Conservation (phyloP, 2,888 invertebrate species). For the Nomada lathburiana region DNA sequence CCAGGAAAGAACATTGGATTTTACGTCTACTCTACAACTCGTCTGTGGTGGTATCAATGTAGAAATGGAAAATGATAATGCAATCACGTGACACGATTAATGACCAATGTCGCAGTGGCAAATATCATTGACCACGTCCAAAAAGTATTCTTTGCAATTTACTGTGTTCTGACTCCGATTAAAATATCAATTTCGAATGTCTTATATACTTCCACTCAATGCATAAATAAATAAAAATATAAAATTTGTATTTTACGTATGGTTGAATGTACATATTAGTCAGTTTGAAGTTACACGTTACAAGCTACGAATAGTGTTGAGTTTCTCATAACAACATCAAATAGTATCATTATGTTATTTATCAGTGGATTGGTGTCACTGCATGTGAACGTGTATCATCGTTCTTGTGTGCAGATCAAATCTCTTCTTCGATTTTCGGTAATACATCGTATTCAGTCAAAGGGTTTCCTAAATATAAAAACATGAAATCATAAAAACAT, state of each 20-base stretch:
- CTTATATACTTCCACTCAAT: background rate
- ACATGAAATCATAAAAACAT: too few relatives aligned
- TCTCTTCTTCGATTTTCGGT: constrained; percentile 8
- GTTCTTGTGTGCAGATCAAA: constrained; percentile 12
- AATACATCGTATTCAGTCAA: constrained; percentile 17
- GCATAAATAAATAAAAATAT: constrained; percentile 7
- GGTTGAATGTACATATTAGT: constrained; percentile 22
- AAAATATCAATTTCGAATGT: background rate
- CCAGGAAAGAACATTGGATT: too few relatives aligned
- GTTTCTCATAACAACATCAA: constrained; percentile 18
- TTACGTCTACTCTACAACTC: background rate
- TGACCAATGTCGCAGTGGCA: constrained; percentile 31
- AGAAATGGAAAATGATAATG: constrained; percentile 2
- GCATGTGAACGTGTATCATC: background rate
- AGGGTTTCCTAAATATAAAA: constrained; percentile 14
- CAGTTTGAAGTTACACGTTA: constrained; percentile 11
- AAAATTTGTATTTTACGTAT: constrained; percentile 2
- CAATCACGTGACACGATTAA: constrained; percentile 47
- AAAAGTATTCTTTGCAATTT: constrained; percentile 32
- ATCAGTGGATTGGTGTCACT: constrained; percentile 27
- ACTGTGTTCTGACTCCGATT: constrained; percentile 10
- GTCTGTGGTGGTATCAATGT: constrained; percentile 11
- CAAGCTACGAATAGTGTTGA: constrained; percentile 7
- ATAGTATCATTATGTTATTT: constrained; percentile 40
- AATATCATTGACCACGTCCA: constrained; percentile 44